A percentile compares a stretch with the other conserved stretches of the same genome.
Conservation (phyloP, 1,140 invertebrate species). For the Drosophila pallidifrons region DNA sequence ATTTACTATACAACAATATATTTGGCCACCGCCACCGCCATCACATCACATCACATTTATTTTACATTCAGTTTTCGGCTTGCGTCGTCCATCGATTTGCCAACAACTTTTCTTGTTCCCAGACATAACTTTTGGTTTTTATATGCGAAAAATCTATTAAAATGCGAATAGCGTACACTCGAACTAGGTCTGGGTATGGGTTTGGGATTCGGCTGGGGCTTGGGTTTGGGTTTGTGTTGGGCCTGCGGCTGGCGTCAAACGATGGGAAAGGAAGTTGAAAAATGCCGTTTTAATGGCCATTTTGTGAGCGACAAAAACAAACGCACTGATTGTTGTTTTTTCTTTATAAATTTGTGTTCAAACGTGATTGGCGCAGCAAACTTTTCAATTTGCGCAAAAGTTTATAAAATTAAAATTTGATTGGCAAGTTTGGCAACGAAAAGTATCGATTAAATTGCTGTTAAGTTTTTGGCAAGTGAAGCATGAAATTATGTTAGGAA, state of each 20-base stretch:
- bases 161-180: slow-evolving; percentile 55
- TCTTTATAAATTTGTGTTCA: not conserved
- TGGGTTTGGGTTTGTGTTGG: slow-evolving; percentile 12
- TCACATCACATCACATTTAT: not conserved
- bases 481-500: not conserved
- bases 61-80: slow-evolving; percentile 10
- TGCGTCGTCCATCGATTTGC: slow-evolving; percentile 37
- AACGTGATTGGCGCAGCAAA: slow-evolving; percentile 30
- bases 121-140: slow-evolving; percentile 58
- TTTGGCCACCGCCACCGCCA: not conserved
- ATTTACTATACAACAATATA: slow-evolving; percentile 1
- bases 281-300: slow-evolving; percentile 58
- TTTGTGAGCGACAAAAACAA: slow-evolving; percentile 39
- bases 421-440: slow-evolving; percentile 8
- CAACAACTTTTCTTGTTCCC: slow-evolving; percentile 51
- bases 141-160: slow-evolving; percentile 64
- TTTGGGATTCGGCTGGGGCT: slow-evolving; percentile 4
- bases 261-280: slow-evolving; percentile 75
- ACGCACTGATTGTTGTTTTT: slow-evolving; percentile 30
- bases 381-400: slow-evolving; percentile 39
- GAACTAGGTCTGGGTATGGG: slow-evolving; percentile 40
- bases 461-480: slow-evolving; percentile 3
- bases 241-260: slow-evolving; percentile 27
- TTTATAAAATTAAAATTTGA: slow-evolving; percentile 7
- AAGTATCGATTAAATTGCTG: slow-evolving; percentile 18